phyloP scores from a whole-genome alignment of 2,888 invertebrate species.

The Acleris cristana region DNA sequence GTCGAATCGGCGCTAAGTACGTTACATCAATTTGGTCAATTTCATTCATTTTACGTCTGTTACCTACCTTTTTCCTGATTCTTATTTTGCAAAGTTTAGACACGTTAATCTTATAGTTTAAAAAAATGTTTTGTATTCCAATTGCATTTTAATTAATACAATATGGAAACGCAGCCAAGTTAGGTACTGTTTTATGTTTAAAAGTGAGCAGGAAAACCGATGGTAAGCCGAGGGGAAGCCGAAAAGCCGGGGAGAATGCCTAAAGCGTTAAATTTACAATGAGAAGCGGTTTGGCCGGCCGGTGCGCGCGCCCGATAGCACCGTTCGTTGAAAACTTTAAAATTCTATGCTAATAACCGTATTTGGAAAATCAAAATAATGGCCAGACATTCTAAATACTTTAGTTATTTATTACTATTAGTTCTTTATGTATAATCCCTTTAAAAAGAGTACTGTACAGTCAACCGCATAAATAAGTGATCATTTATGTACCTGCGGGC shows the following conservation, averaged over 20 bases:
- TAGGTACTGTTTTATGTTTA: constrained; percentile 51
- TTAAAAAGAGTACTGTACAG: too few species aligned
- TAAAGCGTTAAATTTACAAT: constrained; percentile 62
- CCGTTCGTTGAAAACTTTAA: constrained; percentile 47
- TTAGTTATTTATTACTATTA: too few species aligned
- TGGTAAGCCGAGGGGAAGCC: constrained; percentile 49
- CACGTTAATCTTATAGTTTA: too few species aligned
- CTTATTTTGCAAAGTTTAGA: too few species aligned
- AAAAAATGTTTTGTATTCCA: too few species aligned
- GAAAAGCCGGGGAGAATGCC: constrained; percentile 55
- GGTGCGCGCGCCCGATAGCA: constrained; percentile 34
- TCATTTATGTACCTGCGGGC: too few species aligned
- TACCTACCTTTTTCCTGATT: too few species aligned
- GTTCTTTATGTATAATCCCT: too few species aligned
- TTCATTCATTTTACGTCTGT: too few species aligned
- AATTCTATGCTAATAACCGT: constrained; percentile 48
- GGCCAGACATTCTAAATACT: not conserved
- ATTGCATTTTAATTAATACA: not conserved
- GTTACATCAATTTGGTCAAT: too few species aligned
- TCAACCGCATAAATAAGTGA: too few species aligned
- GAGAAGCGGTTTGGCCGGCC: constrained; percentile 48
- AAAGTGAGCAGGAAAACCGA: constrained; percentile 48
- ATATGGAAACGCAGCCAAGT: not conserved
- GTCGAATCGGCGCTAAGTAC: too few species aligned
- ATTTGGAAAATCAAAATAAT: constrained; percentile 18